A percentile compares a stretch with the other conserved stretches of the same genome.
Evolutionary conservation across 2,797 vertebrate species (phyloP).

Genomic region (Emys orbicularis): DNA sequence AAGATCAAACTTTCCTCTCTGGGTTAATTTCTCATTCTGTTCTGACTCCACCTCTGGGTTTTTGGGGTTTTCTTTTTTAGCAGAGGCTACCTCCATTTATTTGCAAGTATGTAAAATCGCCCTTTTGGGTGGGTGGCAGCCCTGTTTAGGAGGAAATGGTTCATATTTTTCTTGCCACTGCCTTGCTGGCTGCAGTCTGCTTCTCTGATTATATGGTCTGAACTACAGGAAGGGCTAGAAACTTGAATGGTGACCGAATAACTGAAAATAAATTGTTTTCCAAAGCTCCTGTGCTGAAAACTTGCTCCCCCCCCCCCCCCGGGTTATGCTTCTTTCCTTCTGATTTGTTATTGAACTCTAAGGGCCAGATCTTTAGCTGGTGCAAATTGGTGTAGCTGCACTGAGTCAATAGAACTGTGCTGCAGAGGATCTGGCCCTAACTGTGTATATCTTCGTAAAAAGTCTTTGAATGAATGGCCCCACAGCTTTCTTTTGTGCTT

Average conservation of each 20-base stretch:
- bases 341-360: accelerated
- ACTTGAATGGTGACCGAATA: background rate
- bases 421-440: background rate
- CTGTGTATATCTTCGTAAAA: background rate
- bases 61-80: background rate
- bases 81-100: background rate
- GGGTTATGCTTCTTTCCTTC: background rate
- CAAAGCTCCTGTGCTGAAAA: background rate
- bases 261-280: accelerated
- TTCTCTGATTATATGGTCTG: background rate
- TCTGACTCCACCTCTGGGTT: background rate
- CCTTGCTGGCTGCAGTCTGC: background rate
- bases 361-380: background rate
- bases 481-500: background rate
- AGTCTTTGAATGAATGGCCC: background rate
- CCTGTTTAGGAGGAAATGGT: conserved; percentile 42
- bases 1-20: background rate
- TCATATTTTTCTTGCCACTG: conserved; percentile 18
- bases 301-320: background rate
- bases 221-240: background rate
- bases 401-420: accelerated
- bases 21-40: accelerated
- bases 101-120: background rate
- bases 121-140: conserved; percentile 45
- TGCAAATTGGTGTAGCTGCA: accelerated